Evolutionary conservation across 2,113 vertebrate genomes (phyloP).

Genomic region (Girardinichthys multiradiatus): DNA sequence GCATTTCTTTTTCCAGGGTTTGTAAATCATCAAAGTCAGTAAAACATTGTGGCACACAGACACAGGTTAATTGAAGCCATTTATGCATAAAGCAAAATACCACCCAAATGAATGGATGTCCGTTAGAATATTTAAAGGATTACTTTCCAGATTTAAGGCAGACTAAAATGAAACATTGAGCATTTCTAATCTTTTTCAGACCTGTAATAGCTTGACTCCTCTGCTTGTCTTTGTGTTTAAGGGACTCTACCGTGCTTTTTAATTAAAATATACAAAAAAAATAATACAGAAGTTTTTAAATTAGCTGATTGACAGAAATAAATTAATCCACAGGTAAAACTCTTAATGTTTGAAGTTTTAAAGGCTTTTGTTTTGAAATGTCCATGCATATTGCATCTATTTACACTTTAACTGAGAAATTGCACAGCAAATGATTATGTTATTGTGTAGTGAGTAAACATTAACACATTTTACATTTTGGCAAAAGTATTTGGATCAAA

Average conservation of each 20-base stretch:
- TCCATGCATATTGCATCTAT: too few species aligned
- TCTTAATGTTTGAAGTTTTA: not conserved
- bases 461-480: too few species aligned
- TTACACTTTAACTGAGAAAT: too few species aligned
- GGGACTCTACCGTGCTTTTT: not conserved
- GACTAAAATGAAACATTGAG: constrained; percentile 60
- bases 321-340: not conserved
- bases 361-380: not conserved
- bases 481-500: too few species aligned
- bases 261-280: not conserved
- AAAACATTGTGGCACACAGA: constrained; percentile 45
- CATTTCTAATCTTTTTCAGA: constrained; percentile 59
- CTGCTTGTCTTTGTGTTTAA: not conserved
- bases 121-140: constrained; percentile 77
- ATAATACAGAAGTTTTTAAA: not conserved
- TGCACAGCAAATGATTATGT: too few species aligned
- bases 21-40: constrained; percentile 50
- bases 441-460: too few species aligned
- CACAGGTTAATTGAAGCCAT: constrained; percentile 63
- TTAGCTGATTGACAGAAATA: not conserved
- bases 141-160: constrained; percentile 56
- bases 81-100: constrained; percentile 79
- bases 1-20: constrained; percentile 65
- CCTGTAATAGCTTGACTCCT: constrained; percentile 8
- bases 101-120: constrained; percentile 81